Evolutionary conservation across 2,888 invertebrate genomes (phyloP).

Genomic region (Autographa gamma): DNA sequence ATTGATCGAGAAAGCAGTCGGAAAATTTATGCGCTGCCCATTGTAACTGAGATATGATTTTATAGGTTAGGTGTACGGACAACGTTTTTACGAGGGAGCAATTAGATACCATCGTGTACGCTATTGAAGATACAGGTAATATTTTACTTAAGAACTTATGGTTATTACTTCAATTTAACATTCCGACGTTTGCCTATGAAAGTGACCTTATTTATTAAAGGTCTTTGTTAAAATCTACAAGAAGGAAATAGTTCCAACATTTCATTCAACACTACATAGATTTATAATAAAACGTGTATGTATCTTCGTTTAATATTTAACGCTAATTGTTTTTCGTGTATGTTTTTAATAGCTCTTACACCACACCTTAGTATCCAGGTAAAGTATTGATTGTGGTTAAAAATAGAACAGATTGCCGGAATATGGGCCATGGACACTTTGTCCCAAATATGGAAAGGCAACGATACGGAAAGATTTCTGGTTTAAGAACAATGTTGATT

Average conservation of each 20-base stretch:
- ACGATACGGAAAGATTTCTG: constrained; percentile 32
- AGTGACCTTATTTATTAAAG: not conserved
- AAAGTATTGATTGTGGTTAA: constrained; percentile 45
- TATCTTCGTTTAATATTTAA: not conserved
- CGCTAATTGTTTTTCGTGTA: constrained; percentile 16
- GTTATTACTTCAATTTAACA: not conserved
- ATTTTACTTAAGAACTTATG: constrained; percentile 10
- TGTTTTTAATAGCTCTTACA: constrained; percentile 12
- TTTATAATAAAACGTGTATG: too few relatives aligned
- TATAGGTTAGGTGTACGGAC: constrained; percentile 45
- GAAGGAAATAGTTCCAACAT: not conserved
- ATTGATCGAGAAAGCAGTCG: constrained; percentile 67
- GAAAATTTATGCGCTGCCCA: constrained; percentile 65
- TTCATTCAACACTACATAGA: not conserved
- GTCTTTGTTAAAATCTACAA: not conserved
- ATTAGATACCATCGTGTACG: constrained; percentile 22
- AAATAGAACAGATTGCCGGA: constrained; percentile 42
- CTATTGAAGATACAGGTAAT: constrained; percentile 25
- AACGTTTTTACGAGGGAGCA: constrained; percentile 35
- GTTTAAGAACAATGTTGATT: constrained; percentile 26
- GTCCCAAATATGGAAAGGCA: constrained; percentile 33
- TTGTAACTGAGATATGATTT: constrained; percentile 63
- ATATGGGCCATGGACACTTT: constrained; percentile 34
- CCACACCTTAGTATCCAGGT: constrained; percentile 15
- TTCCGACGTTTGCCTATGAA: not conserved